Evolutionary conservation across 2,113 vertebrate species (phyloP).

Genomic region (Ophthalmolycus amberensis): DNA sequence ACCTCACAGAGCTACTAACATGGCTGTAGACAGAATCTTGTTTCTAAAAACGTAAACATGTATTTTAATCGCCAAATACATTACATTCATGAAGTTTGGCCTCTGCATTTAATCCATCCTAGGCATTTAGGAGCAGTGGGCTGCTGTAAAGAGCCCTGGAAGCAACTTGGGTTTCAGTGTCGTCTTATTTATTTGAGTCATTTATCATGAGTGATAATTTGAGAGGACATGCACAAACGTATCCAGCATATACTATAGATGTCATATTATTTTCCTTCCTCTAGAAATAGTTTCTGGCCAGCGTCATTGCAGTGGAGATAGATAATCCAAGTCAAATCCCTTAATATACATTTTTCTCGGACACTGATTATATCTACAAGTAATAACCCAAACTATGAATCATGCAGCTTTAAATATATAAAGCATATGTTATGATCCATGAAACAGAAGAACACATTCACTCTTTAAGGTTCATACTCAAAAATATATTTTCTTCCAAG

Average conservation of each 20-base stretch:
- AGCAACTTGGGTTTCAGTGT: background rate
- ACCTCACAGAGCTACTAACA: background rate
- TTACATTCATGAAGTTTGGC: too few relatives aligned
- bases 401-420: conserved; percentile 13
- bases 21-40: too few relatives aligned
- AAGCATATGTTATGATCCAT: conserved; percentile 1
- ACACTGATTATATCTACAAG: background rate
- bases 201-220: background rate
- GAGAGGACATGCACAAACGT: conserved; percentile 1
- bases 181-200: too few relatives aligned
- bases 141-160: too few relatives aligned
- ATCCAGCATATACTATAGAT: background rate
- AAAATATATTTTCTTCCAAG: background rate
- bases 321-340: conserved; percentile 25
- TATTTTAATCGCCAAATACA: too few relatives aligned
- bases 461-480: background rate
- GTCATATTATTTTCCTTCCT: conserved; percentile 5
- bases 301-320: conserved; percentile 15
- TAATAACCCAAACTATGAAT: conserved; percentile 25
- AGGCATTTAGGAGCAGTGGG: too few relatives aligned
- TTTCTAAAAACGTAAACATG: too few relatives aligned
- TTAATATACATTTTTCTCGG: conserved; percentile 28
- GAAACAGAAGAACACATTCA: conserved; percentile 7
- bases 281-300: conserved; percentile 19
- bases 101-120: too few relatives aligned